These are phyloP conservation scores for Carassius gibelio DNA, from an alignment of 2,113 vertebrate genomes.

Conservation along the genomic window DNA sequence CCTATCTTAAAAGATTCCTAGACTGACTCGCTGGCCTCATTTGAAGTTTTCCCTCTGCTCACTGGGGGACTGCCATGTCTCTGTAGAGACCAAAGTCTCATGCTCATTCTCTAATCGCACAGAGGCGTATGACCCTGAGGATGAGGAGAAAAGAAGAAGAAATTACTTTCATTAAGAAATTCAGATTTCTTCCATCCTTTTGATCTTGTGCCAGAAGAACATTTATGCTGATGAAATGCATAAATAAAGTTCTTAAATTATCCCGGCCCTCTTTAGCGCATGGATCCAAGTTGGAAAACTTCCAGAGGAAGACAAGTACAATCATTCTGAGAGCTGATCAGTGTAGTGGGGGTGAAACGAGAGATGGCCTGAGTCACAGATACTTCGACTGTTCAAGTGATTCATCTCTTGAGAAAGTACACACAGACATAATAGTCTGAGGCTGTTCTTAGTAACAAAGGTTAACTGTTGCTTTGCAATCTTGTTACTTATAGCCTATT, in stretches of 20 bases:
- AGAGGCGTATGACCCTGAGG: constrained; percentile 78
- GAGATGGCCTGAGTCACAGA: constrained; percentile 61
- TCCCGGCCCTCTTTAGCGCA: constrained; percentile 73
- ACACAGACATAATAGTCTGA: constrained; percentile 19
- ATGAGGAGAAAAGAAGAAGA: constrained; percentile 80
- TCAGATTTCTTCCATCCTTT: constrained; percentile 79
- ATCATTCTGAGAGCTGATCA: constrained; percentile 76
- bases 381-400: constrained; percentile 48
- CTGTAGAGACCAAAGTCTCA: constrained; percentile 68
- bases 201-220: constrained; percentile 83
- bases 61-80: constrained; percentile 63
- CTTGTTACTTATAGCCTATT: background rate
- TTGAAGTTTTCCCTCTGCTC: constrained; percentile 62
- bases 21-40: constrained; percentile 67
- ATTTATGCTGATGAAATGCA: constrained; percentile 86
- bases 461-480: constrained; percentile 23
- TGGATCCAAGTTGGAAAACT: constrained; percentile 77
- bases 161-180: constrained; percentile 85
- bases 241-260: constrained; percentile 83
- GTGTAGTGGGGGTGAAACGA: constrained; percentile 68
- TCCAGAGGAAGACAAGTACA: constrained; percentile 78
- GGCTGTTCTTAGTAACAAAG: background rate
- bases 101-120: constrained; percentile 75
- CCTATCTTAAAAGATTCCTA: constrained; percentile 70
- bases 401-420: background rate